Evolutionary conservation across 2,888 invertebrate genomes (phyloP).

Genomic region (Amblyjoppa proteus): DNA sequence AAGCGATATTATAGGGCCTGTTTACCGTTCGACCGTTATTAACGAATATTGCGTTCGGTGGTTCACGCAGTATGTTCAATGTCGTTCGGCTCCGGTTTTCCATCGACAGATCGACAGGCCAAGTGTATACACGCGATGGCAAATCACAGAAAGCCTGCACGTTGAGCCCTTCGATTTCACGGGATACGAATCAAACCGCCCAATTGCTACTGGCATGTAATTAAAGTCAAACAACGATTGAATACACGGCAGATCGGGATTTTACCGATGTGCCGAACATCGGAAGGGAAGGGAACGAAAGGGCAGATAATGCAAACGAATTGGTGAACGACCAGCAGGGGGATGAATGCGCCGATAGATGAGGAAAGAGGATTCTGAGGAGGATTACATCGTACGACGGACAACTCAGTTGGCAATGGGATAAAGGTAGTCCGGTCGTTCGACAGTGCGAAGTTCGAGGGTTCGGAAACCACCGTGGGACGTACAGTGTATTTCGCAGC

Average conservation of each 20-base stretch:
- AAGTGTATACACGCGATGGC: neutral
- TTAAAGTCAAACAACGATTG: constrained; percentile 55
- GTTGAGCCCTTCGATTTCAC: constrained; percentile 17
- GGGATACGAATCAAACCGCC: neutral
- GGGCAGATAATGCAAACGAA: constrained; percentile 45
- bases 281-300: constrained; percentile 26
- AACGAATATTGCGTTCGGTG: constrained; percentile 68
- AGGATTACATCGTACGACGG: constrained; percentile 61
- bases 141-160: neutral
- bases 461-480: constrained; percentile 70
- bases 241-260: constrained; percentile 20
- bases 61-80: constrained; percentile 63
- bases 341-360: constrained; percentile 35
- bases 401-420: constrained; percentile 26
- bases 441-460: constrained; percentile 73
- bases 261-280: neutral
- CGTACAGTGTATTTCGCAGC: constrained; percentile 76
- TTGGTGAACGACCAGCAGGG: constrained; percentile 11
- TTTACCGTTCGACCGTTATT: constrained; percentile 76
- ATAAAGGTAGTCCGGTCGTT: constrained; percentile 61
- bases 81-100: constrained; percentile 9
- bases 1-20: constrained; percentile 76
- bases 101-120: neutral
- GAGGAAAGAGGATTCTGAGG: constrained; percentile 13
- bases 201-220: constrained; percentile 33